Base-by-base conservation (phyloP, 2,888 invertebrate genomes). In the Tanypteryx hageni region DNA sequence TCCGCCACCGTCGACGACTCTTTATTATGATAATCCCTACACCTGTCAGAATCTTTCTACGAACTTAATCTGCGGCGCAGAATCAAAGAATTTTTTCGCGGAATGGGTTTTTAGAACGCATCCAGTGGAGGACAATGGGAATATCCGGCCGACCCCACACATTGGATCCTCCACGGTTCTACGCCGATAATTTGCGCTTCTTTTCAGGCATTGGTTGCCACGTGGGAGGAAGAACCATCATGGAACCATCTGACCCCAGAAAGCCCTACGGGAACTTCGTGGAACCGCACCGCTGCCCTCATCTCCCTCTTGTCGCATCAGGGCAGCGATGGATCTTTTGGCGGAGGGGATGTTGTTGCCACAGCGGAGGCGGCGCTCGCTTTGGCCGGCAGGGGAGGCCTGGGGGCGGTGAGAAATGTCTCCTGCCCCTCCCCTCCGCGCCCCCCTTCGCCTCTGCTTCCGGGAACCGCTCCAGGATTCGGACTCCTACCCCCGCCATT, bases 361-460 rank as follows among this genome's bases (percentile, higher is more conserved):
- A 98, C 98, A 0, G 97, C 98, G 0, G 98, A 98, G 93, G 97
- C 97, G 0, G 96, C 98, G 0, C 96, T 98, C n/a, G 98, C 98
- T 0, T 95, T 98, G 13, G 92, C 92, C 18, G 93, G 92, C n/a
- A 27, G 92, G 7, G 97, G 97, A 86, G 97, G 97, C 0, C 95
- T 98, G 11, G 97, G 97, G 0, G 96, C 97, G 31, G 97, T 98
- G 11, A 95, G 96, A 3, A 96, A 96, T 0, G 96, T 95, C 93
- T 95, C 96, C 93, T 96, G 96, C 95, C 93, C 81, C 94, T 94
- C 83, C 94, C 95, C 93, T 94, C 94, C 83, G 57, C 93, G 57
- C 92, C 93, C 92, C 96, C 96, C 93, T 95, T 92, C 81, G 95
- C 95, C 92, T 57, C 82, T 82, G 76, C 92, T 9, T 93, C 94